phyloP scores from a whole-genome alignment of 2,888 invertebrate species.

The Eurytoma adleriae region DNA sequence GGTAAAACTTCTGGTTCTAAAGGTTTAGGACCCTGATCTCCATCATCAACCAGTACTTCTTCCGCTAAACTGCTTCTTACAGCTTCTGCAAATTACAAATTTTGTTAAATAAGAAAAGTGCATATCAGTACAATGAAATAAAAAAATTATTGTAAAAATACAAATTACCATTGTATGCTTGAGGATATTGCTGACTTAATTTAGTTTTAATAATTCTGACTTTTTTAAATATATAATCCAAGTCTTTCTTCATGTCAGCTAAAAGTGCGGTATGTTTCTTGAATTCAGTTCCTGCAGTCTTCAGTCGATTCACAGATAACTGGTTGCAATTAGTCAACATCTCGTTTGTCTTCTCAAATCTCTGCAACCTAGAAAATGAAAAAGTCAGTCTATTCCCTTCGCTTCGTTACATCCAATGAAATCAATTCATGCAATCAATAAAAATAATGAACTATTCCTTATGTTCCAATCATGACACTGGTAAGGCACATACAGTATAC shows the following conservation, averaged over 20 bases:
- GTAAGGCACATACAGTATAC: too few relatives aligned
- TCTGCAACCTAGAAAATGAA: slow-evolving; percentile 45
- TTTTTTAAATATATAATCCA: slow-evolving; percentile 95
- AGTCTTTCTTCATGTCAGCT: slow-evolving; percentile 94
- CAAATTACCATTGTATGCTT: slow-evolving; percentile 72
- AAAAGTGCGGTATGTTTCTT: slow-evolving; percentile 92
- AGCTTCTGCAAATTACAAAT: slow-evolving; percentile 65
- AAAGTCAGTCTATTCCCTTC: too few relatives aligned
- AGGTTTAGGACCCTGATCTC: slow-evolving; percentile 65
- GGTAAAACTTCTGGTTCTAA: slow-evolving; percentile 67
- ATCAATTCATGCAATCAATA: too few relatives aligned
- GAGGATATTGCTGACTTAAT: slow-evolving; percentile 79
- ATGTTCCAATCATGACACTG: too few relatives aligned
- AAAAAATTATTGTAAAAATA: neutral
- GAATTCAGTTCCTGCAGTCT: slow-evolving; percentile 91
- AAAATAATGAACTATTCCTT: too few relatives aligned
- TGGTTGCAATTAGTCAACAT: slow-evolving; percentile 98
- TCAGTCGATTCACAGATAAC: slow-evolving; percentile 91
- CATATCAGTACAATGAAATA: neutral
- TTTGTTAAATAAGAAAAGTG: neutral
- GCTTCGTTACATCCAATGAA: too few relatives aligned
- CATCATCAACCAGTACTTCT: slow-evolving; percentile 73
- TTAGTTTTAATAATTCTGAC: slow-evolving; percentile 90
- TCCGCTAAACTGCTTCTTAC: slow-evolving; percentile 73
- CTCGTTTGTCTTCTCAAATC: slow-evolving; percentile 99